phyloP scores from a whole-genome alignment of 2,113 vertebrate species.

The Notarius quadriscutis region DNA sequence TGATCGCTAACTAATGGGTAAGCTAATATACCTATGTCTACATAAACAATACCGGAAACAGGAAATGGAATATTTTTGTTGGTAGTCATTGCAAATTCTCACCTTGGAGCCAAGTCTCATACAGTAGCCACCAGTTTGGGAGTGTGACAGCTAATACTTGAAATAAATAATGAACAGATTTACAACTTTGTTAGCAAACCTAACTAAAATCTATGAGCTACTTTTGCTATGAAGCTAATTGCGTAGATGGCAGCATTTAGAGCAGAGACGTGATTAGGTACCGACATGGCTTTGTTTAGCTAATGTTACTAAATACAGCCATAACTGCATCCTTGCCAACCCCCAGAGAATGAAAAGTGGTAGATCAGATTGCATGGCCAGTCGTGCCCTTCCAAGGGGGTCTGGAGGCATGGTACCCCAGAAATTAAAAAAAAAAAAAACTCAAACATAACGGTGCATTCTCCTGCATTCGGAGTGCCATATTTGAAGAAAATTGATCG shows the following conservation, averaged over 20 bases:
- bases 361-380: too few species aligned
- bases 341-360: too few species aligned
- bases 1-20: background rate
- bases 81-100: background rate
- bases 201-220: background rate
- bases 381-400: too few species aligned
- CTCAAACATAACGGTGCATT: too few species aligned
- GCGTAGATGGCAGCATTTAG: background rate
- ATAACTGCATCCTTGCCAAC: too few species aligned
- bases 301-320: background rate
- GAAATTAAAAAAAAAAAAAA: too few species aligned
- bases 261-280: background rate
- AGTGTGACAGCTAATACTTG: background rate
- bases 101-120: background rate
- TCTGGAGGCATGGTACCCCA: too few species aligned
- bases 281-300: background rate
- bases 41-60: background rate
- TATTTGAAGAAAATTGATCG: too few species aligned
- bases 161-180: background rate
- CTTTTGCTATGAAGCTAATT: background rate
- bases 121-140: background rate
- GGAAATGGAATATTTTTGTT: background rate
- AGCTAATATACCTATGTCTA: background rate
- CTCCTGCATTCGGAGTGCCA: too few species aligned
- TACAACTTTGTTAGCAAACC: background rate